Base-by-base conservation (phyloP, 2,888 invertebrate genomes). In the Drosophila falleni region DNA sequence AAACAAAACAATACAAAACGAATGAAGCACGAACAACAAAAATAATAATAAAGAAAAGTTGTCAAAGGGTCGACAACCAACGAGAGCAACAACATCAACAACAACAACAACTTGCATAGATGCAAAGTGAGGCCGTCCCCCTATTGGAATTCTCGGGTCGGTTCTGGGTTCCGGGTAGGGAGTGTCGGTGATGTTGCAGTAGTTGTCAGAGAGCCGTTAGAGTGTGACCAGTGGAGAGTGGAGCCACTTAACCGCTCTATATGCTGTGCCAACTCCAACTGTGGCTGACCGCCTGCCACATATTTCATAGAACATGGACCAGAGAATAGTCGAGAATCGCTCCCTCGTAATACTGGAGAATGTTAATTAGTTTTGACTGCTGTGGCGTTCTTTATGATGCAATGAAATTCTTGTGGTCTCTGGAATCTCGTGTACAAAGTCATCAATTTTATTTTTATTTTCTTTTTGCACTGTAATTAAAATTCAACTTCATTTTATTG, bases 261-360 rank as follows among this genome's bases (percentile, higher is more conserved):
- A 47, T 67, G 60, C 71, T 53, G 16, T 42, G 35, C 31, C 58
- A 46, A 33, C 53, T 61, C 54, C 65, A 61, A 74, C 77, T 80
- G 79, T 58, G 80, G 68, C 67, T 79, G 80, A 79, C 80, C 79
- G 79, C 77, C 77, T 74, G 78, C 78, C 80, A 80, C 80, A 80
- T 80, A 78, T 78, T 72, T 80, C 64, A 75, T 78, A 62, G 63
- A 56, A 16, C 42, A 19, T 61, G 42, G 39, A 44, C 41, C 50
- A 51, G 58, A 46, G 62, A 58, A 61, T 60, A 50, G 61, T 50
- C 23, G 41, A 51, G 47, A 26, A 44, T 31, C 46, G 19, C 41
- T 19, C 42, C 35, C 42, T 16, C 42, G 29, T 50, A 60, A 42
- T 60, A 9, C 33, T 50, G 15, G 61, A 47, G 71, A 70, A 78